A percentile compares a stretch with the other conserved stretches of the same genome.
Conservation (phyloP, 2,113 vertebrate genomes). For the Epinephelus cyanopodus region DNA sequence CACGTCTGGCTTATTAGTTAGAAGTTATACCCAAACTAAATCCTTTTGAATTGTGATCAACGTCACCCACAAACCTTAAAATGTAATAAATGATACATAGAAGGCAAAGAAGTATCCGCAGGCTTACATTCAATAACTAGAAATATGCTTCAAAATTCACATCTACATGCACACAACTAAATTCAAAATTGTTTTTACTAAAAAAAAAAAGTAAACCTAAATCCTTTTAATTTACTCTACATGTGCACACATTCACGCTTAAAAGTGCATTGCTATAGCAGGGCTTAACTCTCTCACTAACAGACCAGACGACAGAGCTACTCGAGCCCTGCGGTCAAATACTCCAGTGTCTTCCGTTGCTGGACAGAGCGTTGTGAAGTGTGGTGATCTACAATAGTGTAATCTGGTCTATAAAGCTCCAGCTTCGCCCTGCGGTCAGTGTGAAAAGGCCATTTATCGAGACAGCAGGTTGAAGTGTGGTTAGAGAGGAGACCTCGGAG, state of each 20-base stretch:
- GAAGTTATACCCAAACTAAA: not conserved
- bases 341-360: constrained; percentile 15
- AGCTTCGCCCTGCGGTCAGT: constrained; percentile 41
- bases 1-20: not conserved
- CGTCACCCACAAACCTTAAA: not conserved
- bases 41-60: not conserved
- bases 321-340: not conserved
- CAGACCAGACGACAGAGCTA: not conserved
- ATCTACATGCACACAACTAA: not conserved
- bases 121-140: not conserved
- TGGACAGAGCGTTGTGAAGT: constrained; percentile 4
- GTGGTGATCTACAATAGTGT: constrained; percentile 10
- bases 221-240: not conserved
- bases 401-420: constrained; percentile 43
- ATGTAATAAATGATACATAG: not conserved
- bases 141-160: not conserved
- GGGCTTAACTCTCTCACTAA: constrained; percentile 2
- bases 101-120: not conserved
- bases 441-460: constrained; percentile 61
- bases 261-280: not conserved
- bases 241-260: no score
- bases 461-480: constrained; percentile 65
- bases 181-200: not conserved
- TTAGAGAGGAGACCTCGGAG: constrained; percentile 58
- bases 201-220: not conserved